Conservation (phyloP, 2,888 invertebrate species). For the Sesia apiformis region DNA sequence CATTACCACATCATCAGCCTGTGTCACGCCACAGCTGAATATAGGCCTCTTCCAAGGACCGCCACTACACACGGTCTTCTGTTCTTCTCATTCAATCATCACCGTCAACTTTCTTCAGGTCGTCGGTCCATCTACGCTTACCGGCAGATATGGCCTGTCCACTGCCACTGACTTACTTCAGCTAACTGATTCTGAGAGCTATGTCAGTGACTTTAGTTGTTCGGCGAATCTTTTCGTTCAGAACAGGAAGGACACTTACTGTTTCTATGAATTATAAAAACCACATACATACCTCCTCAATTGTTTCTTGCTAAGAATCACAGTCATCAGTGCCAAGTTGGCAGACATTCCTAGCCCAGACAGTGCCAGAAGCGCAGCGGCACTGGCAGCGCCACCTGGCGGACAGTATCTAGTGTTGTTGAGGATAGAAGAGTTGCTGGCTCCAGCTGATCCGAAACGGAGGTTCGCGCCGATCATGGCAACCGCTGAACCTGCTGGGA, state of each 20-base stretch:
- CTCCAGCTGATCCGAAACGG: conserved; percentile 79
- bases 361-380: conserved; percentile 83
- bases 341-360: conserved; percentile 87
- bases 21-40: no score
- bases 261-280: not conserved
- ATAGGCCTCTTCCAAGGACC: no score
- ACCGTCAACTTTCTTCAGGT: no score
- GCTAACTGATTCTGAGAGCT: no score
- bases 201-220: no score
- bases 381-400: conserved; percentile 86
- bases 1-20: no score
- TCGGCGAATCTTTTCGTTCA: no score
- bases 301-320: conserved; percentile 86
- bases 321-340: conserved; percentile 85
- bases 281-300: conserved; percentile 78
- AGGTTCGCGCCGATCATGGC: conserved; percentile 88
- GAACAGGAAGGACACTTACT: not conserved
- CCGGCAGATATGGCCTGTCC: no score
- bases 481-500: conserved; percentile 78
- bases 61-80: no score
- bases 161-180: no score
- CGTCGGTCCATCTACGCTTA: no score
- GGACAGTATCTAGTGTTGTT: conserved; percentile 85
- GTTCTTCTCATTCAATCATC: no score
- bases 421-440: conserved; percentile 79